Evolutionary conservation across 2,113 vertebrate species (phyloP).

Genomic region (Limanda limanda): DNA sequence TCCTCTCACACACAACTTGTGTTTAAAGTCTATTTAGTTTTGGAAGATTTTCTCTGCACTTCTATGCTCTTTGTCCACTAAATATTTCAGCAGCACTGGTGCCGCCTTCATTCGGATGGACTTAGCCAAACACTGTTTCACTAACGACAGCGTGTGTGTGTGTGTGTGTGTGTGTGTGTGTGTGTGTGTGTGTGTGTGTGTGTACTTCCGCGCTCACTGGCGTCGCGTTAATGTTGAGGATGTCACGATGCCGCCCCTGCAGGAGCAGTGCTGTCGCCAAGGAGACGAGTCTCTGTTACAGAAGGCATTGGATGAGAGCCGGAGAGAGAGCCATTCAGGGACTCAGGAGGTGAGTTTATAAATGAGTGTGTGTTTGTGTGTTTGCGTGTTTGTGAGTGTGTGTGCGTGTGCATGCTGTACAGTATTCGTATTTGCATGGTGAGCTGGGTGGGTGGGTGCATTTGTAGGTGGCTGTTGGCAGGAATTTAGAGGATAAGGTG

Average conservation of each 20-base stretch:
- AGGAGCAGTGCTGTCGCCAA: slow-evolving; percentile 89
- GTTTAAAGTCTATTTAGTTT: not conserved
- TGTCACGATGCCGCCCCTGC: slow-evolving; percentile 58
- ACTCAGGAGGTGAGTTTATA: slow-evolving; percentile 82
- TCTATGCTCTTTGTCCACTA: slow-evolving; percentile 11
- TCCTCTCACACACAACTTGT: not conserved
- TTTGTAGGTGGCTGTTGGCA: slow-evolving; percentile 56
- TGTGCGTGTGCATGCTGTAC: slow-evolving; percentile 10
- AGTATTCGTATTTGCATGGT: not conserved
- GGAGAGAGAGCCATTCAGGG: slow-evolving; percentile 75
- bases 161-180: slow-evolving; percentile 13
- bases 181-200: slow-evolving; percentile 3
- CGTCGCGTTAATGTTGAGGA: slow-evolving; percentile 42
- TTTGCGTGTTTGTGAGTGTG: slow-evolving; percentile 16
- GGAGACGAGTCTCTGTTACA: slow-evolving; percentile 86
- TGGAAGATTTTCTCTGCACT: not conserved
- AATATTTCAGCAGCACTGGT: slow-evolving; percentile 25
- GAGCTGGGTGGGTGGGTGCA: slow-evolving; percentile 27
- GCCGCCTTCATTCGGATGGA: not conserved
- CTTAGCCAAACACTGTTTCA: slow-evolving; percentile 12
- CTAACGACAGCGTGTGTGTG: slow-evolving; percentile 2
- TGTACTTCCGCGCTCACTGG: slow-evolving; percentile 6
- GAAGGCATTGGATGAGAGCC: slow-evolving; percentile 81
- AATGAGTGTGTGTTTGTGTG: slow-evolving; percentile 24
- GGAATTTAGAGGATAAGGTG: slow-evolving; percentile 40